Percentiles rank a stretch among this genome's conserved stretches.
Evolutionary conservation across 2,113 vertebrate species (phyloP).

Genomic region (Xiphophorus hellerii): DNA sequence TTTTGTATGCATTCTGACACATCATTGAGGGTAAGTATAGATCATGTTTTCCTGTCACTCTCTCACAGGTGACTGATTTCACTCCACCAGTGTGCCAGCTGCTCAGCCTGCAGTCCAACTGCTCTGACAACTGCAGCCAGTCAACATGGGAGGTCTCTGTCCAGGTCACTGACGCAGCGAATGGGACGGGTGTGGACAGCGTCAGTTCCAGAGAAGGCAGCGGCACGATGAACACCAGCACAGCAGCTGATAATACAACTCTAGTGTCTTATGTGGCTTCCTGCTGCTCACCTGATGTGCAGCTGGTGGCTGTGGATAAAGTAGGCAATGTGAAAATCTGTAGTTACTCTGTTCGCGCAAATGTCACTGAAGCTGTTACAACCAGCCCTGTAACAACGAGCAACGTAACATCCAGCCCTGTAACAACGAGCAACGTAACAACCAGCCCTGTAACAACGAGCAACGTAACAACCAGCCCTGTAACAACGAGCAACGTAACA

Average conservation of each 20-base stretch:
- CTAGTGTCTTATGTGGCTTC: slow-evolving; percentile 63
- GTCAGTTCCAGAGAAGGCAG: slow-evolving; percentile 59
- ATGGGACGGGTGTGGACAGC: slow-evolving; percentile 47
- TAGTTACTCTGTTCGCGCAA: slow-evolving; percentile 9
- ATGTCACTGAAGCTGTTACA: neutral
- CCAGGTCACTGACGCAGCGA: slow-evolving; percentile 52
- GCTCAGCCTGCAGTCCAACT: slow-evolving; percentile 43
- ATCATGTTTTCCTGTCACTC: neutral
- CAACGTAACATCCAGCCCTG: too few species aligned
- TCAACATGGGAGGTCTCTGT: slow-evolving; percentile 53
- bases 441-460: too few species aligned
- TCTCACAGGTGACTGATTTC: slow-evolving; percentile 67
- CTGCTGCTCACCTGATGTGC: slow-evolving; percentile 63
- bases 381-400: too few species aligned
- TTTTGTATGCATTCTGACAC: too few species aligned
- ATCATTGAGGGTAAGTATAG: neutral
- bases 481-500: too few species aligned
- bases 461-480: too few species aligned
- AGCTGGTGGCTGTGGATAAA: slow-evolving; percentile 65
- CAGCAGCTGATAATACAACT: slow-evolving; percentile 11
- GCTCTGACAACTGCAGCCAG: slow-evolving; percentile 49
- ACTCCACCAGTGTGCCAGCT: slow-evolving; percentile 52
- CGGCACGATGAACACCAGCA: slow-evolving; percentile 58
- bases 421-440: too few species aligned
- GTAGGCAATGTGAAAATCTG: slow-evolving; percentile 63